Percentiles rank a stretch among this genome's conserved stretches.
Conservation (phyloP, 2,113 vertebrate genomes). For the Lepisosteus osseus region DNA sequence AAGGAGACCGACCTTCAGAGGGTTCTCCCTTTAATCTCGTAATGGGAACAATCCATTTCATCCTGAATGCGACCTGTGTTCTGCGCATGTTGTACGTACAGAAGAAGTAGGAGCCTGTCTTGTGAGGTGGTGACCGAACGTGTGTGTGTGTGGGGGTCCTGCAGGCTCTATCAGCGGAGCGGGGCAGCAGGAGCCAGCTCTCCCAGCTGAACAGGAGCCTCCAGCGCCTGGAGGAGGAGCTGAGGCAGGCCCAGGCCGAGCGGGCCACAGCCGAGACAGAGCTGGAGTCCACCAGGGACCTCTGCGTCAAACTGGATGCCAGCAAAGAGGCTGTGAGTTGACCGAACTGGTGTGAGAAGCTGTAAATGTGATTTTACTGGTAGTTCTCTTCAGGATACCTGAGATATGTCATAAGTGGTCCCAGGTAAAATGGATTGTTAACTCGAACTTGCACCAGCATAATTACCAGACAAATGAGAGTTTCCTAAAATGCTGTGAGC, state of each 20-base stretch:
- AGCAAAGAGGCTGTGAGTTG: slow-evolving; percentile 67
- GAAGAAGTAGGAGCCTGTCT: no score
- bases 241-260: slow-evolving; percentile 53
- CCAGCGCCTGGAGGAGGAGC: slow-evolving; percentile 61
- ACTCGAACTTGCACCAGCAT: no score
- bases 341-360: slow-evolving; percentile 39
- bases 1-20: no score
- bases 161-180: slow-evolving; percentile 53
- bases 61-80: not conserved
- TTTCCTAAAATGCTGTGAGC: no score
- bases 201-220: slow-evolving; percentile 55
- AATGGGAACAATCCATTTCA: not conserved
- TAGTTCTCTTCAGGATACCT: no score
- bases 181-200: slow-evolving; percentile 58
- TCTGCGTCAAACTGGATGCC: slow-evolving; percentile 68
- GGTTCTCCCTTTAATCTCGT: no score
- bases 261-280: slow-evolving; percentile 55
- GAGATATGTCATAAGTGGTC: no score
- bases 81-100: no score
- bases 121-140: not conserved
- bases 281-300: slow-evolving; percentile 60
- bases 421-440: no score
- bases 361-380: no score
- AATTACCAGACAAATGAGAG: no score
- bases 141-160: slow-evolving; percentile 7